Evolutionary conservation across 2,797 vertebrate genomes (phyloP).

Genomic region (Acanthurus lineatus): DNA sequence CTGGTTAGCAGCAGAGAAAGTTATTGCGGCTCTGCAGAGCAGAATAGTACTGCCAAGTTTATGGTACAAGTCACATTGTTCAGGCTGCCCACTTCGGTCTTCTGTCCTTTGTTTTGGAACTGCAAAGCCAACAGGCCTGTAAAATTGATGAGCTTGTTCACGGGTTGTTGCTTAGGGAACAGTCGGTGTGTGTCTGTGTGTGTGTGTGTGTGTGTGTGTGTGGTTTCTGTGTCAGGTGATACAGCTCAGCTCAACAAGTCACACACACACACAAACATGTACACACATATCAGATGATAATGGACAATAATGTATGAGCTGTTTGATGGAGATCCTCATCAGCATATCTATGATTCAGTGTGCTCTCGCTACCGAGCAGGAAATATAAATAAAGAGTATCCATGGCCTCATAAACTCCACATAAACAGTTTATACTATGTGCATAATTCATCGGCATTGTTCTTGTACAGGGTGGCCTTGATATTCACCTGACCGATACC

Average conservation of each 20-base stretch:
- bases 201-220: too few species aligned
- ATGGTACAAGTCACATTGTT: conserved; percentile 33
- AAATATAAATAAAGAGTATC: conserved; percentile 39
- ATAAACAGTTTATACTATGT: conserved; percentile 56
- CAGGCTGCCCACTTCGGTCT: conserved; percentile 25
- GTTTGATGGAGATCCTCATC: conserved; percentile 27
- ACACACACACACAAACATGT: conserved; percentile 2
- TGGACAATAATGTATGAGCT: conserved; percentile 32
- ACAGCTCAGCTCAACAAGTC: conserved; percentile 61
- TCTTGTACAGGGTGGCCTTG: conserved; percentile 13
- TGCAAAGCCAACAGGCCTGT: conserved; percentile 59
- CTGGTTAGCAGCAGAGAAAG: neutral
- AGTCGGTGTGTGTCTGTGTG: neutral
- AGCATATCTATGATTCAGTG: conserved; percentile 1
- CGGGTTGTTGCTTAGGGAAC: conserved; percentile 71
- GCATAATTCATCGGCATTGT: conserved; percentile 53
- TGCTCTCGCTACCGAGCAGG: conserved; percentile 16
- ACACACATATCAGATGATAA: conserved; percentile 59
- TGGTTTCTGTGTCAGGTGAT: conserved; percentile 80
- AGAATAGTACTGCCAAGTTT: conserved; percentile 26
- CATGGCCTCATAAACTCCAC: conserved; percentile 11
- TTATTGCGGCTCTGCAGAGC: conserved; percentile 18
- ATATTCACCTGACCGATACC: conserved; percentile 20
- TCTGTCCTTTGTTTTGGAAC: conserved; percentile 74
- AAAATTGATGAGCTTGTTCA: conserved; percentile 82